These are phyloP conservation scores for Pseudochirops cupreus DNA, from an alignment of 2,797 vertebrate genomes.

Conservation along the genomic window DNA sequence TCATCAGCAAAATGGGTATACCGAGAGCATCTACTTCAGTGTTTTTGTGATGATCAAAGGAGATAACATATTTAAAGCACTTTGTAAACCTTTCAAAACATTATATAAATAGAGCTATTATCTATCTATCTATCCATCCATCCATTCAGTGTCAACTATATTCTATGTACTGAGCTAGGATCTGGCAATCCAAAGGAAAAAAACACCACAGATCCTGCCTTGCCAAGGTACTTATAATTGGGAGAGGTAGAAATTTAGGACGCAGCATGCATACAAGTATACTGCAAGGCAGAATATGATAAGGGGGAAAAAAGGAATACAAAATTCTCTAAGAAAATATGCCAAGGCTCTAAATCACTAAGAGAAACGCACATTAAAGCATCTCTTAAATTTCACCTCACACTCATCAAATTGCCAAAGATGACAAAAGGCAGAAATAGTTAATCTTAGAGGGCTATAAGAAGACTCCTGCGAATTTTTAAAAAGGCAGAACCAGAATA, in stretches of 20 bases:
- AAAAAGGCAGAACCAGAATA: not conserved
- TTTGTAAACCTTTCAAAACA: not conserved
- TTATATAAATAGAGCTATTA: not conserved
- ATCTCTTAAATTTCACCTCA: not conserved
- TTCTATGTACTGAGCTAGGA: not conserved
- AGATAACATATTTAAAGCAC: not conserved
- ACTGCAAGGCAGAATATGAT: not conserved
- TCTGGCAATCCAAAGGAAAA: not conserved
- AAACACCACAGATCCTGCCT: not conserved
- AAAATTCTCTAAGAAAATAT: not conserved
- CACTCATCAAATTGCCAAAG: not conserved
- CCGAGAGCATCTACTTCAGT: not conserved
- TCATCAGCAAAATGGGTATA: not conserved
- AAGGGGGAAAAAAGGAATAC: not conserved
- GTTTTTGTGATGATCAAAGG: not conserved
- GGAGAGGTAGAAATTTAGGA: not conserved
- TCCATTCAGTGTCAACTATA: not conserved
- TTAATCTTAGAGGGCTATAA: not conserved
- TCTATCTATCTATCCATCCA: not conserved
- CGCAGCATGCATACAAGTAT: not conserved
- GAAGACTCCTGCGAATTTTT: not conserved
- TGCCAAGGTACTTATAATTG: not conserved
- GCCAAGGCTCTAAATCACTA: not conserved
- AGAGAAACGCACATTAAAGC: not conserved
- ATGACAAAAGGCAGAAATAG: not conserved